A percentile compares a stretch with the other conserved stretches of the same genome.
Conservation (phyloP, 2,888 invertebrate genomes). For the Megamerina dolium region DNA sequence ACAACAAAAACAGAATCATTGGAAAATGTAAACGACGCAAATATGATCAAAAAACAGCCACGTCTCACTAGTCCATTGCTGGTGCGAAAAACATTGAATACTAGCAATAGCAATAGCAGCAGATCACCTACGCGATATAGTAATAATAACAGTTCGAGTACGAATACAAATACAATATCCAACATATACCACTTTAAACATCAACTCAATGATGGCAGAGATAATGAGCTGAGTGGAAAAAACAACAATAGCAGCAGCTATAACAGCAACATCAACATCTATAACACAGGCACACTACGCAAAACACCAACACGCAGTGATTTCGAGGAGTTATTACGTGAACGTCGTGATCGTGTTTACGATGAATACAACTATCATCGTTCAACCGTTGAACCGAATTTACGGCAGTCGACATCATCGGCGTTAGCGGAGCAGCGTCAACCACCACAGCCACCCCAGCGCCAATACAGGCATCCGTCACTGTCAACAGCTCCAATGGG, state of each 20-base stretch:
- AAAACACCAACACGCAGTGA: constrained; percentile 45
- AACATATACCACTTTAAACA: constrained; percentile 37
- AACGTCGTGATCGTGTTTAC: constrained; percentile 47
- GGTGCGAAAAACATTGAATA: constrained; percentile 65
- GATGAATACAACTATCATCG: constrained; percentile 29
- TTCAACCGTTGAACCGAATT: constrained; percentile 12
- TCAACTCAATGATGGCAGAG: constrained; percentile 18
- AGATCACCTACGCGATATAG: constrained; percentile 22
- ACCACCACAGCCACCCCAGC: constrained; percentile 19
- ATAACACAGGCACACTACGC: constrained; percentile 15
- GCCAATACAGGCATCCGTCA: constrained; percentile 3
- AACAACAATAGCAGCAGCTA: constrained; percentile 14
- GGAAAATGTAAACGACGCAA: constrained; percentile 23
- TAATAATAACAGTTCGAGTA: constrained; percentile 17
- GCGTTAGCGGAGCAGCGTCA: constrained; percentile 2
- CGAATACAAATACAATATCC: constrained; percentile 32
- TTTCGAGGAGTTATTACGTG: constrained; percentile 48
- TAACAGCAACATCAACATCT: constrained; percentile 7
- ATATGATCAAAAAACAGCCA: constrained; percentile 63
- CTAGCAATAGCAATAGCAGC: too few species aligned
- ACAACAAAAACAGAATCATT: constrained; percentile 15
- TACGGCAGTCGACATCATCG: constrained; percentile 12
- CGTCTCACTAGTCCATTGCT: constrained; percentile 78
- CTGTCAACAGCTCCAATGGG: not conserved
- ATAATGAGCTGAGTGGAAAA: constrained; percentile 2